Evolutionary conservation across 2,888 invertebrate species (phyloP).

Genomic region (Dryobotodes eremita): DNA sequence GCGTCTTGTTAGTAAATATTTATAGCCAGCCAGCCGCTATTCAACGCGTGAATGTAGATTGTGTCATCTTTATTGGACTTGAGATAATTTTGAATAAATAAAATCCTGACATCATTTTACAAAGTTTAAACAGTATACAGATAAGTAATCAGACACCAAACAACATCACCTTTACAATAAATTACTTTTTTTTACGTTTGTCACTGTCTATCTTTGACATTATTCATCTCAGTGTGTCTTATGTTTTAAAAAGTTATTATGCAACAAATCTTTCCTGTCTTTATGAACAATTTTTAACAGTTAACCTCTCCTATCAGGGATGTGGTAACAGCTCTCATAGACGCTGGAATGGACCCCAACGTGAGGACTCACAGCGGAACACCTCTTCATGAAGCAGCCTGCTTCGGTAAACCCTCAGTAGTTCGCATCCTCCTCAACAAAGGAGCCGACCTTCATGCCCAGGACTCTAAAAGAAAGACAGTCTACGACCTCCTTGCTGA

Average conservation of each 20-base stretch:
- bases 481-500: conserved; percentile 96
- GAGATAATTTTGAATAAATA: neutral
- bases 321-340: conserved; percentile 95
- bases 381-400: conserved; percentile 97
- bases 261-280: neutral
- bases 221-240: neutral
- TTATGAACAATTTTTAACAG: neutral
- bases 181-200: neutral
- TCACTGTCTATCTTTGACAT: conserved; percentile 18
- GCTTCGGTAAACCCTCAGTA: conserved; percentile 97
- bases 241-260: neutral
- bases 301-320: conserved; percentile 86
- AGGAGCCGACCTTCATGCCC: conserved; percentile 95
- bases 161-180: neutral
- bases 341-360: conserved; percentile 97
- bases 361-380: conserved; percentile 96
- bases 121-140: neutral
- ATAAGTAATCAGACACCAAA: conserved; percentile 37
- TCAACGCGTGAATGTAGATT: neutral
- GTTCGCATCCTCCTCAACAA: conserved; percentile 95
- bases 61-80: conserved; percentile 23
- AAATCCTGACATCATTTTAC: neutral
- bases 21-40: neutral
- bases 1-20: neutral
- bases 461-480: conserved; percentile 95